Conservation (phyloP, 2,888 invertebrate species). For the Brachypalpus laphriformis region DNA sequence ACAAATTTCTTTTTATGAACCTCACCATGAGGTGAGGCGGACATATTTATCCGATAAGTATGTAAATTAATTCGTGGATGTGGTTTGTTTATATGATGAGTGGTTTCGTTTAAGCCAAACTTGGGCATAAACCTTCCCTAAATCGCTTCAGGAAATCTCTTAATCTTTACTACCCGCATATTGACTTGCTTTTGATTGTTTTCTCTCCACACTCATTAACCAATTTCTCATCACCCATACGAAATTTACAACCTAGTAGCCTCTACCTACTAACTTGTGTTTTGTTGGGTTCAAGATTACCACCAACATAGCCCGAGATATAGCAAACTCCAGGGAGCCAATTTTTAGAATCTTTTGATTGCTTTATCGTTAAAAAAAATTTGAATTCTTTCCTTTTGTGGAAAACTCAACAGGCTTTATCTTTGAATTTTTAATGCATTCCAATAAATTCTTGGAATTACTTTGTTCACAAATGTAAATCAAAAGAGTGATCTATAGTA, state of each 20-base stretch:
- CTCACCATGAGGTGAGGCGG: neutral
- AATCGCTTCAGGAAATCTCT: neutral
- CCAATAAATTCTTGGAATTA: neutral
- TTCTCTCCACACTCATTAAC: constrained; percentile 11
- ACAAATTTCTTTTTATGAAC: neutral
- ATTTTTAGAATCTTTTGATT: constrained; percentile 13
- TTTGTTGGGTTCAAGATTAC: constrained; percentile 15
- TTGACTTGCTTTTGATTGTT: neutral
- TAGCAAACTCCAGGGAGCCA: constrained; percentile 22
- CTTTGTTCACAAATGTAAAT: neutral
- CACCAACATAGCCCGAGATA: constrained; percentile 17
- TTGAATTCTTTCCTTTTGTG: constrained; percentile 2
- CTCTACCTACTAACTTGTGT: constrained; percentile 20
- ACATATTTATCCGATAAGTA: constrained; percentile 39
- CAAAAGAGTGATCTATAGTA: neutral
- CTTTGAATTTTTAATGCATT: constrained; percentile 9
- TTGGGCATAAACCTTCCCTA: neutral
- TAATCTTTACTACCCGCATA: neutral
- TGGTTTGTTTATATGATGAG: neutral
- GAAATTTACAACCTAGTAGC: constrained; percentile 37
- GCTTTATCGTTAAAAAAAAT: constrained; percentile 34
- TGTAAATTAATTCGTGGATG: constrained; percentile 20
- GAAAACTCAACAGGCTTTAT: neutral
- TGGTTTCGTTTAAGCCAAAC: neutral
- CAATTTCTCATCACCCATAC: constrained; percentile 17